These are phyloP conservation scores for Argentina silus DNA, from an alignment of 2,797 vertebrate species.

Conservation along the genomic window DNA sequence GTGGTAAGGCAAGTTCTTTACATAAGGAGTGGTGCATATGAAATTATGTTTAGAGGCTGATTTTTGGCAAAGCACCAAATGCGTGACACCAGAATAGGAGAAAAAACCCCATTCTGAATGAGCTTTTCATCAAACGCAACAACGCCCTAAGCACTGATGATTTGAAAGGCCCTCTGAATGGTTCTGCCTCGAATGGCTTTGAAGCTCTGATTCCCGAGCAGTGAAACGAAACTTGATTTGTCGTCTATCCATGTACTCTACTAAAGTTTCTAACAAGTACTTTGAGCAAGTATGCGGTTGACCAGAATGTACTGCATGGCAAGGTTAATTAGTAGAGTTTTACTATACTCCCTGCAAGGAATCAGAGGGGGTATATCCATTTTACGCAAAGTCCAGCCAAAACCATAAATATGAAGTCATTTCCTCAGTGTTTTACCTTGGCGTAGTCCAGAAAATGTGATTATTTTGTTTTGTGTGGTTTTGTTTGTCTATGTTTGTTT, in stretches of 20 bases:
- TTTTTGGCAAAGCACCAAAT: constrained; percentile 38
- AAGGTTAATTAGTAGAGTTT: constrained; percentile 49
- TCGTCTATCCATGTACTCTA: constrained; percentile 71
- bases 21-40: constrained; percentile 39
- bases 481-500: constrained; percentile 34
- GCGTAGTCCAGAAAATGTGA: constrained; percentile 66
- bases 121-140: constrained; percentile 23
- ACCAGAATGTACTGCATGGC: constrained; percentile 75
- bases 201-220: constrained; percentile 43
- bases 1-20: constrained; percentile 27
- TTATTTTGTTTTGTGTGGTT: constrained; percentile 8
- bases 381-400: constrained; percentile 30
- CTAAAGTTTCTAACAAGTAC: constrained; percentile 58
- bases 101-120: constrained; percentile 34
- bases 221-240: constrained; percentile 43
- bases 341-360: constrained; percentile 42
- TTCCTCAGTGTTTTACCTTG: constrained; percentile 59
- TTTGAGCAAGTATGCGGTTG: constrained; percentile 62
- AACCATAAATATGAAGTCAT: constrained; percentile 49
- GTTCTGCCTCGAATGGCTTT: constrained; percentile 44
- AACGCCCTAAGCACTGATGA: constrained; percentile 68
- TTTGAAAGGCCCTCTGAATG: constrained; percentile 17
- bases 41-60: constrained; percentile 43
- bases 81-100: constrained; percentile 46
- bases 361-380: constrained; percentile 30